These are phyloP conservation scores for Drosophila kuntzei DNA, from an alignment of 2,888 invertebrate genomes.

Conservation along the genomic window DNA sequence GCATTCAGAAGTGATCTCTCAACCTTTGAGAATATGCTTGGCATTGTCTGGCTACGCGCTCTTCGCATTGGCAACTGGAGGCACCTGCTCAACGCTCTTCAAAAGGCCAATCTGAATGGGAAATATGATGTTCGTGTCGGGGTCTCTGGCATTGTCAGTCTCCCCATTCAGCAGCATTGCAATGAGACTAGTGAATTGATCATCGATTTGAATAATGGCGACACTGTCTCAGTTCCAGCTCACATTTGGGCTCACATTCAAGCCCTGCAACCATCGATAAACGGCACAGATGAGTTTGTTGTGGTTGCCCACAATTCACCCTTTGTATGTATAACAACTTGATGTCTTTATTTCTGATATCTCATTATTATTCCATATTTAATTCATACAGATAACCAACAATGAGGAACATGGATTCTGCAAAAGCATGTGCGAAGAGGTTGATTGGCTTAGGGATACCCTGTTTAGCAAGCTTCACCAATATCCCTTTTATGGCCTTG, in stretches of 20 bases:
- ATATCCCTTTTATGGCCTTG: conserved; percentile 2
- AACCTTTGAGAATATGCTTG: neutral
- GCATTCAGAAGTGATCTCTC: neutral
- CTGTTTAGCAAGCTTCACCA: conserved; percentile 1
- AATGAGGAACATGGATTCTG: neutral
- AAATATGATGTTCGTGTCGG: conserved; percentile 11
- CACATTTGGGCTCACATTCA: conserved; percentile 15
- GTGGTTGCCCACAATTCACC: conserved; percentile 11
- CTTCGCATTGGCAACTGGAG: conserved; percentile 12
- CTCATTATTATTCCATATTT: neutral
- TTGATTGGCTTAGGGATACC: conserved; percentile 9
- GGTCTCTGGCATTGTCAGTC: conserved; percentile 1
- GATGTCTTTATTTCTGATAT: neutral
- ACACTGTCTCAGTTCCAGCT: neutral
- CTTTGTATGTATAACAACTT: conserved; percentile 3
- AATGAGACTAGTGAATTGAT: neutral
- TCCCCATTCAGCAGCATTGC: conserved; percentile 5
- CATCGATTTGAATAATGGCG: neutral
- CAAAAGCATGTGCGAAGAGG: conserved; percentile 10
- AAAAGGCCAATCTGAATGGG: conserved; percentile 1
- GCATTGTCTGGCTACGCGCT: conserved; percentile 9
- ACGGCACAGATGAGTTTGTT: conserved; percentile 8
- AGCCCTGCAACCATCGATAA: neutral
- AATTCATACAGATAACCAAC: neutral
- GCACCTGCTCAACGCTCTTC: conserved; percentile 1